phyloP scores from a whole-genome alignment of 2,797 vertebrate genomes.

The Dallia pectoralis region DNA sequence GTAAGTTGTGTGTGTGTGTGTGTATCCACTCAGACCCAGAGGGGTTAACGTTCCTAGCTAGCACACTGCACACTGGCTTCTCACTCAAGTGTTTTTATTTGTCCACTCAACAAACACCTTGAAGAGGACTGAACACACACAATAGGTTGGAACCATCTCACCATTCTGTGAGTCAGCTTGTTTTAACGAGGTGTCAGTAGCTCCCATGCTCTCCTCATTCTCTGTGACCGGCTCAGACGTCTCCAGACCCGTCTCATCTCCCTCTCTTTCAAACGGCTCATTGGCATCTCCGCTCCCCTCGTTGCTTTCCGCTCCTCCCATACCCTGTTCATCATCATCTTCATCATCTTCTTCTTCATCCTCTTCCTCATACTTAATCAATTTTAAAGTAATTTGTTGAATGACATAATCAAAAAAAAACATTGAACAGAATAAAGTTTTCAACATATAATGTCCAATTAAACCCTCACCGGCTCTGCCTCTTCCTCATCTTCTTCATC shows the following conservation, averaged over 20 bases:
- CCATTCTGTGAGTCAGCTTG: constrained; percentile 83
- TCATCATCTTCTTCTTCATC: constrained; percentile 79
- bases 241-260: constrained; percentile 75
- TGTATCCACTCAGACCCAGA: too few relatives aligned
- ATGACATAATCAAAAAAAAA: not conserved
- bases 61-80: too few relatives aligned
- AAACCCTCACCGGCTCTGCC: constrained; percentile 65
- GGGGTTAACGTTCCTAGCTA: too few relatives aligned
- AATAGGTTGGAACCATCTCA: constrained; percentile 47
- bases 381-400: not conserved
- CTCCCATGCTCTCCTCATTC: constrained; percentile 82
- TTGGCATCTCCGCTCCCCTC: constrained; percentile 84
- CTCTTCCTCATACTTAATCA: constrained; percentile 74
- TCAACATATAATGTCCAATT: not conserved
- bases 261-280: constrained; percentile 77
- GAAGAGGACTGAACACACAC: too few relatives aligned
- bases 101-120: too few relatives aligned
- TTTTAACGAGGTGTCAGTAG: constrained; percentile 77
- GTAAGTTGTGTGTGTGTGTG: too few relatives aligned
- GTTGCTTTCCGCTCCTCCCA: constrained; percentile 86
- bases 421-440: not conserved
- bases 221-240: constrained; percentile 78
- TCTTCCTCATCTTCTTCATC: constrained; percentile 74
- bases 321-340: constrained; percentile 81
- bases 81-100: too few relatives aligned